Base-by-base conservation (phyloP, 2,888 invertebrate species). In the Steinernema carpocapsae region DNA sequence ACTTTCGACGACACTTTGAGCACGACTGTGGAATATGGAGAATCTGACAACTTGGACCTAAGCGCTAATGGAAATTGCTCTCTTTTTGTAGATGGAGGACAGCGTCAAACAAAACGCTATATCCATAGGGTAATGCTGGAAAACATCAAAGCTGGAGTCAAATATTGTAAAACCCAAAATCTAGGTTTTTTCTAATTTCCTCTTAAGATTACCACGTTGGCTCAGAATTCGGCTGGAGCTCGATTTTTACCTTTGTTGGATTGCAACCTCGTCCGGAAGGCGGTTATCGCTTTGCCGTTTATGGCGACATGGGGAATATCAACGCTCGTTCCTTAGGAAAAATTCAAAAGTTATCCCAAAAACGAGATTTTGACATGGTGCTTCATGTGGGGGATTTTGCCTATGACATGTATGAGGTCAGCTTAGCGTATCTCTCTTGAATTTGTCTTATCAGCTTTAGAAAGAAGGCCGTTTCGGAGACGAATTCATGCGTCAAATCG, bases 401-500 rank as follows among this genome's bases (percentile, higher is more conserved):
- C 0, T 96, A 96, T 89, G 94, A 96, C 88, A 93, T 96, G 94
- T 90, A 94, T 52, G 80, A 19, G 22, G 56, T 56, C 4, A 19
- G 51, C n/a, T 51, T 6, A 51, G 51, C 7, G 43, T 43, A 51
- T 51, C 19, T 19, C 6, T 19, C 12, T 6, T 19, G 14, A 6
- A 14, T 19, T 51, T 51, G n/a, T 10, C 12, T 19, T 19, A 51
- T 6, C 12, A 51, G 6, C 22, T 56, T 56, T 17, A 91, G 64
- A 70, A 93, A 80, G 90, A 94, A 87, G 95, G 92, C 0, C 88
- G 89, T 75, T 92, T 94, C 32, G 96, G 96, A 0, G 94, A 97
- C 90, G 91, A 92, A 88, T 96, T 95, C 89, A 94, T 97, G 95
- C 91, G 92, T 1, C 94, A 94, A 90, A 92, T 97, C 76, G 92